Evolutionary conservation across 2,888 invertebrate genomes (phyloP), one percentile per base, ranked within the genome.

Genomic region (Parthenolecanium corni): DNA sequence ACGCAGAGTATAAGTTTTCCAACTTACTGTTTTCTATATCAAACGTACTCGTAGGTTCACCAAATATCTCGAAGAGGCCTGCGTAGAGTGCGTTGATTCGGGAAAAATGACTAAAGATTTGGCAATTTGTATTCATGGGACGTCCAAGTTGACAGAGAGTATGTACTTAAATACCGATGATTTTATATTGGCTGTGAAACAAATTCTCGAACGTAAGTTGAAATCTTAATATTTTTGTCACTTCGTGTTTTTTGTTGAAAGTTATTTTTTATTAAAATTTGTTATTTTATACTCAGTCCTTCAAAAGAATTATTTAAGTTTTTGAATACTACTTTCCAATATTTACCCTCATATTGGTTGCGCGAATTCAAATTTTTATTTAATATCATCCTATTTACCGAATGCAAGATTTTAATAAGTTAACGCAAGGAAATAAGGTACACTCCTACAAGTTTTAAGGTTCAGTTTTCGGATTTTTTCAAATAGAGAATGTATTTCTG

Each of bases 41-140:
- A 4, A 14, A 9, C 14, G 44, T 16, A 40, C 47, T 65, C 69
- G 14, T 67, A 79, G 79, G 67, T 92, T 89, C 73, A 81, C 85
- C 2, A 71, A 77, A 42, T 76, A 79, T 24, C 76, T 92, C 66
- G 92, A 92, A 74, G 78, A 85, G 74, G 86, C 89, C 0, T 92
- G 91, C 73, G 80, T 91, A 2, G 86, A 87, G 69, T 85, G 85
- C 67, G 84, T 92, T 9, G 85, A 91, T 72, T 77, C 80, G 65
- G 91, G 91, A 44, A 83, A 86, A 72, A 84, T 89, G 84, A 92
- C 91, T 16, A 92, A 91, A 76, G 91, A 92, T 76, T 77, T 92
- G 70, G 89, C 86, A 18, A 86, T 82, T 65, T 90, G 90, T 71
- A 89, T 92, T 71, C 84, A 91, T 72, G 91, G 91, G 23, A 70